These are phyloP conservation scores for Leptinotarsa tumamoca DNA, from an alignment of 2,888 invertebrate genomes.

Conservation along the genomic window DNA sequence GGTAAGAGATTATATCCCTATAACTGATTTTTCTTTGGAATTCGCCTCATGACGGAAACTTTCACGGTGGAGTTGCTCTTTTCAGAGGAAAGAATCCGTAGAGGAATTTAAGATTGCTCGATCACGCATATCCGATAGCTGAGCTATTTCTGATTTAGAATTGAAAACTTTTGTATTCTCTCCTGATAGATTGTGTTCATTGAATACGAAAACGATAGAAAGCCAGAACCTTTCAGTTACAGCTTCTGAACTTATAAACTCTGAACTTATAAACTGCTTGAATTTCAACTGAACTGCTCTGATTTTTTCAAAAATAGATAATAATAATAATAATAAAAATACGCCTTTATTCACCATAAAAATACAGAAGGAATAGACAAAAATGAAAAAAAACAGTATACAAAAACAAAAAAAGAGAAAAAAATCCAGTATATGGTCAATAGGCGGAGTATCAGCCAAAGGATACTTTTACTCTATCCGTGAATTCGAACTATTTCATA, in stretches of 20 bases:
- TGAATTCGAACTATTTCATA: too few species aligned
- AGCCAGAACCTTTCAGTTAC: conserved; percentile 49
- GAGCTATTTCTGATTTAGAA: conserved; percentile 55
- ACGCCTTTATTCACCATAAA: too few species aligned
- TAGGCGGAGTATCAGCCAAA: too few species aligned
- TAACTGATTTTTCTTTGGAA: not conserved
- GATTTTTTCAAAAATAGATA: too few species aligned
- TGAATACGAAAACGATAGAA: conserved; percentile 51
- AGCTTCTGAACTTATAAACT: conserved; percentile 30
- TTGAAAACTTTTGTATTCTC: conserved; percentile 58
- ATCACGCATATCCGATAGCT: conserved; percentile 58
- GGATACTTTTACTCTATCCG: too few species aligned
- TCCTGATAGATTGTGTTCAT: conserved; percentile 52
- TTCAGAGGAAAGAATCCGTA: conserved; percentile 24
- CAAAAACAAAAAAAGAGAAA: too few species aligned
- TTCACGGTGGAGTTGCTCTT: conserved; percentile 34
- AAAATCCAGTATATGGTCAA: too few species aligned
- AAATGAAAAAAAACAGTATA: too few species aligned
- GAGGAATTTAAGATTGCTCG: conserved; percentile 46
- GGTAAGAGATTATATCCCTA: not conserved
- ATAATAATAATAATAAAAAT: too few species aligned
- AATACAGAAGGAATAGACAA: too few species aligned
- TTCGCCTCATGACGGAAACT: conserved; percentile 19
- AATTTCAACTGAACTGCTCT: too few species aligned
- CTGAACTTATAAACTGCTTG: not conserved